A percentile compares a stretch with the other conserved stretches of the same genome.
phyloP scores from a whole-genome alignment of 23 tunicate species.

The Halocynthia roretzi region DNA sequence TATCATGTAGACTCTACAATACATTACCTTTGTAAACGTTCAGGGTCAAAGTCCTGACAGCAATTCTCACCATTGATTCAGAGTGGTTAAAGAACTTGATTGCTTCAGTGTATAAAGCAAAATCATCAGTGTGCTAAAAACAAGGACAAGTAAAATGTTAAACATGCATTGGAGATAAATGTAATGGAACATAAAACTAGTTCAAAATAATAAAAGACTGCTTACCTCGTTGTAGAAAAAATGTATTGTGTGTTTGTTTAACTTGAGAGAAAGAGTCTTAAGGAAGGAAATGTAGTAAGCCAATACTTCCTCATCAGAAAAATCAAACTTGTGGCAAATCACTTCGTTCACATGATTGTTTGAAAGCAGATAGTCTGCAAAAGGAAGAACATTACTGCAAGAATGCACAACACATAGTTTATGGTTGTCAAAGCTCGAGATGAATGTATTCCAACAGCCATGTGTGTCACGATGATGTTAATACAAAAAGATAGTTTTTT shows the following conservation, averaged over 20 bases:
- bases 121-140: conserved; percentile 94
- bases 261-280: conserved; percentile 85
- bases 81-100: conserved; percentile 93
- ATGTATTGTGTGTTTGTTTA: conserved; percentile 92
- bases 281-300: conserved; percentile 98
- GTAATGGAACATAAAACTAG: not conserved
- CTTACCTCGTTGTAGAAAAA: conserved; percentile 98
- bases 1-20: not conserved
- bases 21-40: conserved; percentile 85
- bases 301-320: conserved; percentile 98
- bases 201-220: not conserved
- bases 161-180: not conserved
- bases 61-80: conserved; percentile 97
- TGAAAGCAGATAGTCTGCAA: conserved; percentile 90
- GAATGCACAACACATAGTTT: not conserved
- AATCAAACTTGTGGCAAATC: conserved; percentile 94
- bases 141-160: conserved; percentile 6
- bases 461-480: not conserved
- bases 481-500: not conserved
- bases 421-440: not conserved
- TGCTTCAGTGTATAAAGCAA: conserved; percentile 98
- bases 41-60: conserved; percentile 91
- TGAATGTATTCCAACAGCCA: not conserved
- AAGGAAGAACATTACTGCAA: not conserved
- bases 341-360: conserved; percentile 98